These are phyloP conservation scores for Enoplosus armatus DNA, from an alignment of 2,797 vertebrate genomes.

Conservation along the genomic window DNA sequence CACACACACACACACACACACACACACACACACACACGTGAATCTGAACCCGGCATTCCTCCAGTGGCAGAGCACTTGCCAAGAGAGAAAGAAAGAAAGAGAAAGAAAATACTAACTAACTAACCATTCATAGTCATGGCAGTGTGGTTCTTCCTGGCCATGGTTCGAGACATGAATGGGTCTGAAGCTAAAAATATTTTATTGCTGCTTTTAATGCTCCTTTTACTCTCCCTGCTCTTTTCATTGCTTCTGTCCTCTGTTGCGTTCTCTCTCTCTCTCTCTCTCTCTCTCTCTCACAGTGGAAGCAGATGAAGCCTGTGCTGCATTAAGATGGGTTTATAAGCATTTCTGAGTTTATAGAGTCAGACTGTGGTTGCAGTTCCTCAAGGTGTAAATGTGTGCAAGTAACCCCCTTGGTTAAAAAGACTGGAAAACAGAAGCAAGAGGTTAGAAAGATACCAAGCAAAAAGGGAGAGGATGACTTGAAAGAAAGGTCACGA, in stretches of 20 bases:
- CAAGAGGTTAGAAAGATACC: background rate
- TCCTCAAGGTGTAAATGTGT: conserved; percentile 55
- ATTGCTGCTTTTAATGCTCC: conserved; percentile 69
- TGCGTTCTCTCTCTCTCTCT: conserved; percentile 25
- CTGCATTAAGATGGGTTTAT: conserved; percentile 49
- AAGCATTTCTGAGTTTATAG: conserved; percentile 42
- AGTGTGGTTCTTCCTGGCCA: conserved; percentile 70
- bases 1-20: conserved; percentile 36
- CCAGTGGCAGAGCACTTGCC: conserved; percentile 71
- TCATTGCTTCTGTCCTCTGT: conserved; percentile 59
- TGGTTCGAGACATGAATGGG: conserved; percentile 71
- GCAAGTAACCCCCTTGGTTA: background rate
- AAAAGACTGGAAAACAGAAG: conserved; percentile 18
- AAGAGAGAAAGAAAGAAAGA: conserved; percentile 57
- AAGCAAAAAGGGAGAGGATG: background rate
- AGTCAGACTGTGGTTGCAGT: conserved; percentile 31
- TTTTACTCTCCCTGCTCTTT: conserved; percentile 61
- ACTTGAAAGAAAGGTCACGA: conserved; percentile 36
- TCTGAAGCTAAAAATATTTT: conserved; percentile 81
- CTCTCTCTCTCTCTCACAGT: conserved; percentile 27
- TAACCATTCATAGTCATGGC: conserved; percentile 81
- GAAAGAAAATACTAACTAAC: conserved; percentile 44
- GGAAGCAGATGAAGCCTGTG: conserved; percentile 46
- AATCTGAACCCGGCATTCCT: conserved; percentile 76
- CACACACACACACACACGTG: conserved; percentile 44